Conservation (phyloP, 2,888 invertebrate species). For the Stramonita haemastoma region DNA sequence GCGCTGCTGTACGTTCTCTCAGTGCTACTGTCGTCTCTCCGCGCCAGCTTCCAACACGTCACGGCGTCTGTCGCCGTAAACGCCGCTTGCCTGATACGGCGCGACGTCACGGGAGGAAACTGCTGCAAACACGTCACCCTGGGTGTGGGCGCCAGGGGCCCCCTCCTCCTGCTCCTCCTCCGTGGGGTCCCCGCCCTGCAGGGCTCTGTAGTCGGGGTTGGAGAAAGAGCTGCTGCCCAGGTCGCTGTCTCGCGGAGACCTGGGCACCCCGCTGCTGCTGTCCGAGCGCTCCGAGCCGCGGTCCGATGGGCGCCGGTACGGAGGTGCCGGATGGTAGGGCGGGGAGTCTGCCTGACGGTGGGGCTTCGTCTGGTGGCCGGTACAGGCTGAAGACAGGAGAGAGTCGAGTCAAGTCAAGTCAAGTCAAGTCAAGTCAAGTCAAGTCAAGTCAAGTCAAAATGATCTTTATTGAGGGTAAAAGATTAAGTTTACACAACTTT, state of each 20-base stretch:
- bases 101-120: background rate
- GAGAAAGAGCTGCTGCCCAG: conserved; percentile 17
- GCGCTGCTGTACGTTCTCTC: too few species aligned
- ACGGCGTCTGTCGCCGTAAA: too few species aligned
- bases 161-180: background rate
- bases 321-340: conserved; percentile 53
- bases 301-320: conserved; percentile 54
- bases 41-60: too few species aligned
- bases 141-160: background rate
- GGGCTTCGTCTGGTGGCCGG: too few species aligned
- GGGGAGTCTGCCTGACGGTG: conserved; percentile 52
- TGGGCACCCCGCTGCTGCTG: conserved; percentile 27
- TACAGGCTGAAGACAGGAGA: too few species aligned
- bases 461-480: too few species aligned
- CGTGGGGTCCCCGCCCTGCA: background rate
- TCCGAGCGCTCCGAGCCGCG: conserved; percentile 40
- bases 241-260: conserved; percentile 31
- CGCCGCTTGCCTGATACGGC: background rate
- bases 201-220: background rate
- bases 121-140: background rate
- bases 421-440: too few species aligned
- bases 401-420: too few species aligned
- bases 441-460: too few species aligned
- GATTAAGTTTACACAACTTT: too few species aligned
- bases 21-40: too few species aligned